These are phyloP conservation scores for Lasioglossum calceatum DNA, from an alignment of 2,888 invertebrate genomes.

Conservation along the genomic window DNA sequence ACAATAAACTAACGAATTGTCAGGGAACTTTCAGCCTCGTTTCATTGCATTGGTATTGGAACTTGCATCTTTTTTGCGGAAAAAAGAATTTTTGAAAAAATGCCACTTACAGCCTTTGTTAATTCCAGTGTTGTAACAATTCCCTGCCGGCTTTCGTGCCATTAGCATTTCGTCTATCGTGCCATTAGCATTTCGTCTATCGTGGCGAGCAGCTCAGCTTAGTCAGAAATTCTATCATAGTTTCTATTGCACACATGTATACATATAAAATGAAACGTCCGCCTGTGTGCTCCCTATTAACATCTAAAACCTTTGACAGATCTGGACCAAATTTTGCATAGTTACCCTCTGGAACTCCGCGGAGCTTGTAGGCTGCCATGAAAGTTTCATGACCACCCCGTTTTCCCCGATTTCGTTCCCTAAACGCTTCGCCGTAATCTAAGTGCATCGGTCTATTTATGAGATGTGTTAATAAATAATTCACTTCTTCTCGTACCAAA, in stretches of 20 bases:
- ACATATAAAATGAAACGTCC: neutral
- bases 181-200: neutral
- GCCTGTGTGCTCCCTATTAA: neutral
- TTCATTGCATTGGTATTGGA: no score
- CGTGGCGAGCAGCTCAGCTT: neutral
- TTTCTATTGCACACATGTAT: neutral
- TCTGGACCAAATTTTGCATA: constrained; percentile 4
- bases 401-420: neutral
- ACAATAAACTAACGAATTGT: no score
- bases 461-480: neutral
- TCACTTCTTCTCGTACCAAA: neutral
- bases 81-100: no score
- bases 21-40: no score
- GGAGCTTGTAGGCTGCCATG: neutral
- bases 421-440: neutral
- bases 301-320: neutral
- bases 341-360: neutral
- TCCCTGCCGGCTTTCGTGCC: neutral
- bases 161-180: neutral
- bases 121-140: neutral
- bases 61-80: no score
- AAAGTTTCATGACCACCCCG: neutral
- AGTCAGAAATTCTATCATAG: neutral
- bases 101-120: no score
- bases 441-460: neutral